Conservation (phyloP, 2,113 vertebrate species). For the Grallaria varia region DNA sequence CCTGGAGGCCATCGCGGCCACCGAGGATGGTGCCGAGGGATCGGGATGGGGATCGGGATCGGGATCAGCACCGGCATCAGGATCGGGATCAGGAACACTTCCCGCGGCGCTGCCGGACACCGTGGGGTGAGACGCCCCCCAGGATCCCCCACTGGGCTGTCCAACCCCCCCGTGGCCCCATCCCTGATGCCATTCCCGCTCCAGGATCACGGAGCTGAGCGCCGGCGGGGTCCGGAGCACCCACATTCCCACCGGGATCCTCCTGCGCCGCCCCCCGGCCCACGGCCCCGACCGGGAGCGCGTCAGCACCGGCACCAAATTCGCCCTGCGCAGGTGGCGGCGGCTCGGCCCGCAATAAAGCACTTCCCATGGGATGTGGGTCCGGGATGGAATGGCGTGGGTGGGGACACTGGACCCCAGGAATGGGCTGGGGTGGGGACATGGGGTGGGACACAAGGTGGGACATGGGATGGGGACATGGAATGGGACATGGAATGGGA, state of each 20-base stretch:
- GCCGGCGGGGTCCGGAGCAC: not conserved
- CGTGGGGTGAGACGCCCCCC: not conserved
- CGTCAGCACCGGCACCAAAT: not conserved
- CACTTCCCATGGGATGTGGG: fast-evolving
- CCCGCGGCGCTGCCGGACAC: not conserved
- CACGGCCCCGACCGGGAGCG: not conserved
- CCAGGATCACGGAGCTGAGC: not conserved
- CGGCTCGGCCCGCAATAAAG: not conserved
- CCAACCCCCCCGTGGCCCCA: fast-evolving
- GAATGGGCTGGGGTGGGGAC: not conserved
- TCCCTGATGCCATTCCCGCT: not conserved
- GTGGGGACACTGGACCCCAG: fast-evolving
- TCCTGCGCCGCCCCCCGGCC: not conserved
- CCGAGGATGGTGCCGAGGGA: not conserved
- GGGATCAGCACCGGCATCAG: not conserved
- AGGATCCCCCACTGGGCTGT: not conserved
- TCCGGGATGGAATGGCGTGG: not conserved
- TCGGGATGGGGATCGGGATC: not conserved
- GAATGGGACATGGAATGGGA: no score
- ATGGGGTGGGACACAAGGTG: not conserved
- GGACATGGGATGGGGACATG: not conserved
- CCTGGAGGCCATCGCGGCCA: not conserved
- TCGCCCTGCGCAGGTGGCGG: not conserved
- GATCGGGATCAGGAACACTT: not conserved
- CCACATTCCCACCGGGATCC: not conserved